A percentile compares a stretch with the other conserved stretches of the same genome.
phyloP scores from a whole-genome alignment of 1,140 invertebrate genomes.

The Magallana gigas region DNA sequence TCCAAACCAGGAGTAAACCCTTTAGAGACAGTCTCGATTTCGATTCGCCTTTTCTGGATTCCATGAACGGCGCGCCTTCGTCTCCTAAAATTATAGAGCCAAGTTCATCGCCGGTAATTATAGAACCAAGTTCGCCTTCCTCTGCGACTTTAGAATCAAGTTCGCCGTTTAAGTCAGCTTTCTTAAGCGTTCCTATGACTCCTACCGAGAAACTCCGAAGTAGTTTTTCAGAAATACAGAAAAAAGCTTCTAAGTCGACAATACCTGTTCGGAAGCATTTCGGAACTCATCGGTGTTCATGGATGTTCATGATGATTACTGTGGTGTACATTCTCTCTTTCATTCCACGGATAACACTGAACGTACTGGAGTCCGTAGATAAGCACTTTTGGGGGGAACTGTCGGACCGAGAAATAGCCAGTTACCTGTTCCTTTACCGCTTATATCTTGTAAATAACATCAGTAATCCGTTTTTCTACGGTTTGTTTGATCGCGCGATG shows the following conservation, averaged over 20 bases:
- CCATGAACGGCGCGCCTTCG: background rate
- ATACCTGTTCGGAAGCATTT: conserved; percentile 47
- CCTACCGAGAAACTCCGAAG: background rate
- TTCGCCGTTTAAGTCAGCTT: background rate
- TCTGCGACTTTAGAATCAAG: background rate
- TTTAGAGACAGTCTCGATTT: conserved; percentile 25
- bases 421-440: conserved; percentile 49
- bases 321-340: conserved; percentile 47
- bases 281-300: conserved; percentile 50
- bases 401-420: conserved; percentile 18
- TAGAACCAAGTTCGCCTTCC: background rate
- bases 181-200: background rate
- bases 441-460: conserved; percentile 50
- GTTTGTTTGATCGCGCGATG: conserved; percentile 42
- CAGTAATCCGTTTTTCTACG: conserved; percentile 51
- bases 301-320: conserved; percentile 58
- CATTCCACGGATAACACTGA: conserved; percentile 50
- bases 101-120: background rate
- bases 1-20: background rate
- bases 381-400: conserved; percentile 45
- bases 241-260: background rate
- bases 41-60: conserved; percentile 27
- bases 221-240: conserved; percentile 35
- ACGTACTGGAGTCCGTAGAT: conserved; percentile 48
- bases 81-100: background rate